A percentile compares a stretch with the other conserved stretches of the same genome.
Evolutionary conservation across 1,140 invertebrate genomes (phyloP).

Genomic region (Telenomus remus): DNA sequence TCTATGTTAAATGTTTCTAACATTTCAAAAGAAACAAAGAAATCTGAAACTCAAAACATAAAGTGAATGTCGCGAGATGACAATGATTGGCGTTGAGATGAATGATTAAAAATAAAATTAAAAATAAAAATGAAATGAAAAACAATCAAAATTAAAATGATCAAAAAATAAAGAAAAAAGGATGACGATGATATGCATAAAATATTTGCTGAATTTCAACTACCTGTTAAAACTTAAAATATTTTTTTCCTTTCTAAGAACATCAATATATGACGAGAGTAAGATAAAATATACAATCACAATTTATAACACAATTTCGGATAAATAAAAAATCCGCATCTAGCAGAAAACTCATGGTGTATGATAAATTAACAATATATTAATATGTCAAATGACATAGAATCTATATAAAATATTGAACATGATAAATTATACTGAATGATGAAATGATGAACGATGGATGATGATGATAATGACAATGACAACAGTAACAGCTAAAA

Average conservation of each 20-base stretch:
- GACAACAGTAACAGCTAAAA: constrained; percentile 24
- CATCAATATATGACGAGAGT: background rate
- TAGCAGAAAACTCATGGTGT: constrained; percentile 45
- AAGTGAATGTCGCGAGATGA: too few species aligned
- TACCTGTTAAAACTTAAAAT: constrained; percentile 11
- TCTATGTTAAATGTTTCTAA: too few species aligned
- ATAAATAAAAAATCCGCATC: constrained; percentile 31
- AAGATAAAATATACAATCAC: background rate
- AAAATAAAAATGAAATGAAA: too few species aligned
- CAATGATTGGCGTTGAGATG: too few species aligned
- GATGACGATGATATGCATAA: background rate
- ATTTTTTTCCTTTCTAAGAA: background rate
- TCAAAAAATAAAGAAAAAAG: too few species aligned
- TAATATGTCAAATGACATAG: constrained; percentile 32
- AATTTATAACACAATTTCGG: constrained; percentile 20
- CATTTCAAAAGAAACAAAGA: too few species aligned
- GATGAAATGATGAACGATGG: constrained; percentile 5
- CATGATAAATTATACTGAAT: constrained; percentile 28
- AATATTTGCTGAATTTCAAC: constrained; percentile 1
- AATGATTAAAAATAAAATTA: too few species aligned
- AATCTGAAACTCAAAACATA: too few species aligned
- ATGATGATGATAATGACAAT: constrained; percentile 9
- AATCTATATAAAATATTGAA: constrained; percentile 45
- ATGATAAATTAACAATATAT: constrained; percentile 47
- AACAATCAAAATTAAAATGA: too few species aligned